Evolutionary conservation across 2,113 vertebrate species (phyloP).

Genomic region (Podarcis muralis): DNA sequence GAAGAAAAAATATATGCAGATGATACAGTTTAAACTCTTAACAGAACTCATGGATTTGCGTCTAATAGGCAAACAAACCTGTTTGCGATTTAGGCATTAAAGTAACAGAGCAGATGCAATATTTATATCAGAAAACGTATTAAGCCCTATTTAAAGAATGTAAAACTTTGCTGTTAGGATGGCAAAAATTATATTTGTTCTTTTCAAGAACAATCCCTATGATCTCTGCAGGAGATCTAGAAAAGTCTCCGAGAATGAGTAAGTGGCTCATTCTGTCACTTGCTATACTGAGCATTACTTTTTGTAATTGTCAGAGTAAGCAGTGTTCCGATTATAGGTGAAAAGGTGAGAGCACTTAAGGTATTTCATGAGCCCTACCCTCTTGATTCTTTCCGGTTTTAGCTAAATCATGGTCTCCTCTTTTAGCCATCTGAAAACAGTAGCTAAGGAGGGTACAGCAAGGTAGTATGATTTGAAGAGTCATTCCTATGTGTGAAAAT

Average conservation of each 20-base stretch:
- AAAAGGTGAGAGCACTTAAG: neutral
- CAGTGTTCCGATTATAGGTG: neutral
- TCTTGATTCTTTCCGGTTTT: rapidly evolving
- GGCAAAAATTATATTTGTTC: too few relatives aligned
- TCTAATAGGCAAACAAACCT: too few relatives aligned
- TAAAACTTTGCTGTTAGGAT: too few relatives aligned
- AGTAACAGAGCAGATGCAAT: too few relatives aligned
- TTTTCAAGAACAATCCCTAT: too few relatives aligned
- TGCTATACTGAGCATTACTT: neutral
- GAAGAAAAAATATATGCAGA: too few relatives aligned
- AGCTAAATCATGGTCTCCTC: neutral
- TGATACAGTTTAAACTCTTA: too few relatives aligned
- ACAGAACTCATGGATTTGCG: too few relatives aligned
- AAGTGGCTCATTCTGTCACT: neutral
- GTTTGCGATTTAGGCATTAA: too few relatives aligned
- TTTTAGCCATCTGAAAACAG: neutral
- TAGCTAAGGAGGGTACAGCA: neutral
- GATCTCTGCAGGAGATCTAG: neutral
- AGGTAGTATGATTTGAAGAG: neutral
- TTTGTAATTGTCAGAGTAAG: neutral
- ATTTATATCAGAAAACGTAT: too few relatives aligned
- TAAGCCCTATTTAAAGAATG: too few relatives aligned
- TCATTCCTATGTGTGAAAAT: neutral
- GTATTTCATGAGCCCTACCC: rapidly evolving
- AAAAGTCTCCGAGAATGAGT: neutral